A percentile compares a stretch with the other conserved stretches of the same genome.
These are phyloP conservation scores for Heliconius cydno DNA, from an alignment of 2,888 invertebrate species.

Conservation along the genomic window DNA sequence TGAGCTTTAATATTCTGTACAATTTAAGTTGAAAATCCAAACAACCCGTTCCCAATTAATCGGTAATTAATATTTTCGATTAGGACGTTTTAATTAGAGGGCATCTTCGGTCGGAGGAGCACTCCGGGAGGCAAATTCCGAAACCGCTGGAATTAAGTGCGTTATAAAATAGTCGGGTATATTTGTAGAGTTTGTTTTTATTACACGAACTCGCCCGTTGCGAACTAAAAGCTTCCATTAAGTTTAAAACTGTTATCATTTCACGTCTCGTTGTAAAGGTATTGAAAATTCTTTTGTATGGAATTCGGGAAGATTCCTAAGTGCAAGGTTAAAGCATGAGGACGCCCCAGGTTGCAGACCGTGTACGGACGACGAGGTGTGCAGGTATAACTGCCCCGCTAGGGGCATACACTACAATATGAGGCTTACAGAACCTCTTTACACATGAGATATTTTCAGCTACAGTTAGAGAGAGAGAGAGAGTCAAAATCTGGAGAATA, in stretches of 20 bases:
- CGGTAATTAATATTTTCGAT: slow-evolving; percentile 40
- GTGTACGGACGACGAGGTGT: too few relatives aligned
- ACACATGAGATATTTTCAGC: too few relatives aligned
- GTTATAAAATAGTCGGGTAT: slow-evolving; percentile 18
- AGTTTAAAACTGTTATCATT: slow-evolving; percentile 17
- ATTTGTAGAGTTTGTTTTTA: slow-evolving; percentile 12
- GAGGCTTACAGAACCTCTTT: too few relatives aligned
- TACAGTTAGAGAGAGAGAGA: too few relatives aligned
- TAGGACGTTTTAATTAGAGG: slow-evolving; percentile 39
- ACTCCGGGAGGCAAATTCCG: slow-evolving; percentile 15
- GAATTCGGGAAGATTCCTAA: neutral
- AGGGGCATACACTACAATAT: too few relatives aligned
- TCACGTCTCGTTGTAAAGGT: neutral
- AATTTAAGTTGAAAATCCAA: slow-evolving; percentile 5
- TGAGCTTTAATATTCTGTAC: neutral
- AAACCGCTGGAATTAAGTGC: slow-evolving; percentile 19
- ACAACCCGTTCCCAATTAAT: slow-evolving; percentile 34
- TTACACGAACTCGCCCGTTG: neutral
- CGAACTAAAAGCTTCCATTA: slow-evolving; percentile 12
- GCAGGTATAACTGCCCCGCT: too few relatives aligned
- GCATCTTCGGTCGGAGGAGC: slow-evolving; percentile 18
- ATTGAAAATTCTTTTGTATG: neutral
- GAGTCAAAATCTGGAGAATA: too few relatives aligned
- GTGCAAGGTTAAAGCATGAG: too few relatives aligned
- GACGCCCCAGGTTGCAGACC: too few relatives aligned